Evolutionary conservation across 2,797 vertebrate species (phyloP).

Genomic region (Rhodeus uyekii): DNA sequence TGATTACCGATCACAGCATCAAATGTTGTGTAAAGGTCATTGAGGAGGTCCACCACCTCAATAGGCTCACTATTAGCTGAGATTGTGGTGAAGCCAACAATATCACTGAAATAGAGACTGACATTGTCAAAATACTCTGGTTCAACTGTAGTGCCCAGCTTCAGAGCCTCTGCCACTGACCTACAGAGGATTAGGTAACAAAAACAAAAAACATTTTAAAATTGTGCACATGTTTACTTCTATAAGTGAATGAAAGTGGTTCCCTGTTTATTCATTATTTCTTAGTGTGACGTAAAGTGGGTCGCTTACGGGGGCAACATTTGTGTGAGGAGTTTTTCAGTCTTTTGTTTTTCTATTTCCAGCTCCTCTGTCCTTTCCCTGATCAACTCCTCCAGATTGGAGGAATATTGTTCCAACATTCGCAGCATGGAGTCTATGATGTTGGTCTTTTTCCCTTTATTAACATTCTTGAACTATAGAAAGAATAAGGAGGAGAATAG

Average conservation of each 20-base stretch:
- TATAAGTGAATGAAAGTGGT: neutral
- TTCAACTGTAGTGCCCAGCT: slow-evolving; percentile 70
- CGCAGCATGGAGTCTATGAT: slow-evolving; percentile 92
- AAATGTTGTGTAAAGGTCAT: slow-evolving; percentile 80
- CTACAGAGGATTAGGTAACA: slow-evolving; percentile 57
- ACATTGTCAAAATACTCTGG: slow-evolving; percentile 78
- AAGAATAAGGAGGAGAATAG: neutral
- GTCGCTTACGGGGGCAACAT: slow-evolving; percentile 87
- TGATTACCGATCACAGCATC: slow-evolving; percentile 80
- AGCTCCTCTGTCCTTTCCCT: slow-evolving; percentile 87
- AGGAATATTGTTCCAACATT: slow-evolving; percentile 94
- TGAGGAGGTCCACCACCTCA: slow-evolving; percentile 82
- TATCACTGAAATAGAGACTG: slow-evolving; percentile 81
- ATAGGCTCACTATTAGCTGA: slow-evolving; percentile 81
- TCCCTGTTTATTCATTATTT: neutral
- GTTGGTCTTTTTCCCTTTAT: slow-evolving; percentile 90
- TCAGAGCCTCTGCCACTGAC: slow-evolving; percentile 77
- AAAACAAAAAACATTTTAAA: neutral
- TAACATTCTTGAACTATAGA: slow-evolving; percentile 88
- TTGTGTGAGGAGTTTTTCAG: slow-evolving; percentile 88
- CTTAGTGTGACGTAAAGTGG: neutral
- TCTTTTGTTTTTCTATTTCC: slow-evolving; percentile 93
- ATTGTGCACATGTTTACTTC: neutral
- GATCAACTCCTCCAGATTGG: slow-evolving; percentile 91
- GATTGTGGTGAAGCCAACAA: slow-evolving; percentile 83